These are phyloP conservation scores for Stegastes partitus DNA, from an alignment of 2,113 vertebrate genomes.

Conservation along the genomic window DNA sequence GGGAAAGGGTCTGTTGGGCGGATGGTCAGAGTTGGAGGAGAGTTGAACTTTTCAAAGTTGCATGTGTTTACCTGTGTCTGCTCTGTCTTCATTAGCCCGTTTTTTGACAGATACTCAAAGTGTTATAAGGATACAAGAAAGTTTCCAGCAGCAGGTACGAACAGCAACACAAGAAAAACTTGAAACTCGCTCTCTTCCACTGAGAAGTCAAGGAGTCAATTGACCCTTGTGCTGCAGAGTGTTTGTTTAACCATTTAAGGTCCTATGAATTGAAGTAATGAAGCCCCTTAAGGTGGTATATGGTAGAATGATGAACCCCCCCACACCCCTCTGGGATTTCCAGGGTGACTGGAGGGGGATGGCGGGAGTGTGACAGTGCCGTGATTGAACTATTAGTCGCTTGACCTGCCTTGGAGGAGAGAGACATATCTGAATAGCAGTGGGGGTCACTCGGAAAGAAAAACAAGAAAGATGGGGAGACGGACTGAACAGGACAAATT, in stretches of 20 bases:
- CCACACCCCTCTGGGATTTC: conserved; percentile 55
- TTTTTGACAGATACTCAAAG: conserved; percentile 62
- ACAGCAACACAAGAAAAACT: conserved; percentile 29
- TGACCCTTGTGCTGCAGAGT: conserved; percentile 90
- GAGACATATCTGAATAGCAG: conserved; percentile 86
- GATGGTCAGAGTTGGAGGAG: conserved; percentile 79
- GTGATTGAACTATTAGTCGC: conserved; percentile 96
- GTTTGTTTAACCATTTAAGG: conserved; percentile 94
- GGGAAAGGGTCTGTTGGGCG: conserved; percentile 83
- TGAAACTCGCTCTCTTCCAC: conserved; percentile 23
- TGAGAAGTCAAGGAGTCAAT: conserved; percentile 84
- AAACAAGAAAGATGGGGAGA: conserved; percentile 58
- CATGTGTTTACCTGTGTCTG: conserved; percentile 60
- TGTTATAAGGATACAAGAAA: conserved; percentile 22
- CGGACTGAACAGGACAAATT: conserved; percentile 51
- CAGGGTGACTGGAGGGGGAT: conserved; percentile 61
- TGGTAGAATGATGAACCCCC: conserved; percentile 78
- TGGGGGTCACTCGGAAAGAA: conserved; percentile 85
- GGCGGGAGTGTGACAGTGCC: conserved; percentile 91
- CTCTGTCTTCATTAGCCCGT: conserved; percentile 58
- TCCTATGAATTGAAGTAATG: conserved; percentile 92
- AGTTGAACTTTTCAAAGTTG: conserved; percentile 84
- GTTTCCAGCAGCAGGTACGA: conserved; percentile 39
- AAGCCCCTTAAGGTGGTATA: conserved; percentile 86
- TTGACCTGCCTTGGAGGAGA: conserved; percentile 90